Evolutionary conservation across 2,113 vertebrate species (phyloP).

Genomic region (Illadopsis cleaveri): DNA sequence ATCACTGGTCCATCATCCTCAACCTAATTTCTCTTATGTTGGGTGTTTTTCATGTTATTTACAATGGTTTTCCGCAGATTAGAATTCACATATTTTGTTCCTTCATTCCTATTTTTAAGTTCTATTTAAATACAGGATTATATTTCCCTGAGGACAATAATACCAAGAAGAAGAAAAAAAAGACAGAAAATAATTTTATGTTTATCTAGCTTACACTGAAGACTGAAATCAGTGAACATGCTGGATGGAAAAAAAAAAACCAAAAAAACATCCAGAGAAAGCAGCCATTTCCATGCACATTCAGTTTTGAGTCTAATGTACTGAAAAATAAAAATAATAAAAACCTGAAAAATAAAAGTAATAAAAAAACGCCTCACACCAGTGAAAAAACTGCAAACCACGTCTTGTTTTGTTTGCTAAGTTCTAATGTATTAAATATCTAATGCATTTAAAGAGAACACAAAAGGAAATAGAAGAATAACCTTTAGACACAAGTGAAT

Average conservation of each 20-base stretch:
- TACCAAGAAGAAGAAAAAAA: background rate
- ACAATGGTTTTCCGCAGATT: background rate
- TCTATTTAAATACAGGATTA: background rate
- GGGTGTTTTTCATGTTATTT: background rate
- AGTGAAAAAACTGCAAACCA: background rate
- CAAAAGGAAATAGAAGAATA: background rate
- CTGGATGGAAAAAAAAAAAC: background rate
- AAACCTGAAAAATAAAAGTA: background rate
- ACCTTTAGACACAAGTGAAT: background rate
- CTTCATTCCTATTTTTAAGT: background rate
- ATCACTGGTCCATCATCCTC: background rate
- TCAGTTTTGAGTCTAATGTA: background rate
- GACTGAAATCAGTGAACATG: background rate
- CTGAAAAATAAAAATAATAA: background rate
- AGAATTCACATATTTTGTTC: background rate
- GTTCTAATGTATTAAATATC: background rate
- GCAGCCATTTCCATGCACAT: background rate
- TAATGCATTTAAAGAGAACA: background rate
- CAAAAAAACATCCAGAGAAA: background rate
- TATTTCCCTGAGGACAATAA: background rate
- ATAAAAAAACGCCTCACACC: rapidly evolving
- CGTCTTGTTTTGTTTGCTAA: background rate
- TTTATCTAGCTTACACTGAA: background rate
- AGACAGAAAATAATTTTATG: background rate
- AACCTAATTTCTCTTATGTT: background rate